phyloP scores from a whole-genome alignment of 2,113 vertebrate species.

The Takifugu bimaculatus region DNA sequence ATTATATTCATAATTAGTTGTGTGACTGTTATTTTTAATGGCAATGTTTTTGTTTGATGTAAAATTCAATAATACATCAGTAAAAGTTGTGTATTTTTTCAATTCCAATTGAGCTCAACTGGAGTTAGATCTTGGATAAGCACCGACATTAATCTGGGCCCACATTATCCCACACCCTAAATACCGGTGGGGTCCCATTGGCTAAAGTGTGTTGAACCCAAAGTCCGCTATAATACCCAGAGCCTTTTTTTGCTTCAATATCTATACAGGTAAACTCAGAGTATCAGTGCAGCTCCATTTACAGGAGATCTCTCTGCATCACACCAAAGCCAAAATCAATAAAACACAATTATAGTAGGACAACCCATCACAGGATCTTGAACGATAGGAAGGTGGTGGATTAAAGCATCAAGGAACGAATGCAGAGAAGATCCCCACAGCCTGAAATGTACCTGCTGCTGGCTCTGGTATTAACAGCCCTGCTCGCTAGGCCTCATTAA shows the following conservation, averaged over 20 bases:
- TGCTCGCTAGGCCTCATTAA: constrained; percentile 31
- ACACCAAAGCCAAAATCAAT: constrained; percentile 66
- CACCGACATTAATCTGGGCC: constrained; percentile 30
- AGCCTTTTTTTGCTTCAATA: constrained; percentile 63
- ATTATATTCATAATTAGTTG: no score
- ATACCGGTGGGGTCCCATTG: no score
- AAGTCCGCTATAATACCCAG: constrained; percentile 50
- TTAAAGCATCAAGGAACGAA: constrained; percentile 46
- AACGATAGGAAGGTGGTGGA: constrained; percentile 54
- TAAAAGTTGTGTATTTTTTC: constrained; percentile 8
- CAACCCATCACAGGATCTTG: constrained; percentile 43
- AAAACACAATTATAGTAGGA: constrained; percentile 68
- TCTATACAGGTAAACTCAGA: constrained; percentile 66
- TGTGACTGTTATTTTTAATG: no score
- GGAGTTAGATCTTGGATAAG: constrained; percentile 32
- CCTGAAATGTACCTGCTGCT: constrained; percentile 18
- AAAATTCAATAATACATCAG: constrained; percentile 55
- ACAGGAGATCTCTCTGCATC: constrained; percentile 55
- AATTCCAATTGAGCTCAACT: constrained; percentile 3
- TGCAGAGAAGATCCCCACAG: constrained; percentile 34
- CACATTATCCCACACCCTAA: constrained; percentile 31
- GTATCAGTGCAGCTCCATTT: constrained; percentile 62
- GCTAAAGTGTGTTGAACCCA: constrained; percentile 8
- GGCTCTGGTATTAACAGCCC: constrained; percentile 29
- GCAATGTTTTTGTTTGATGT: constrained; percentile 27